Evolutionary conservation across 2,113 vertebrate species (phyloP).

Genomic region (Amia ocellicauda): DNA sequence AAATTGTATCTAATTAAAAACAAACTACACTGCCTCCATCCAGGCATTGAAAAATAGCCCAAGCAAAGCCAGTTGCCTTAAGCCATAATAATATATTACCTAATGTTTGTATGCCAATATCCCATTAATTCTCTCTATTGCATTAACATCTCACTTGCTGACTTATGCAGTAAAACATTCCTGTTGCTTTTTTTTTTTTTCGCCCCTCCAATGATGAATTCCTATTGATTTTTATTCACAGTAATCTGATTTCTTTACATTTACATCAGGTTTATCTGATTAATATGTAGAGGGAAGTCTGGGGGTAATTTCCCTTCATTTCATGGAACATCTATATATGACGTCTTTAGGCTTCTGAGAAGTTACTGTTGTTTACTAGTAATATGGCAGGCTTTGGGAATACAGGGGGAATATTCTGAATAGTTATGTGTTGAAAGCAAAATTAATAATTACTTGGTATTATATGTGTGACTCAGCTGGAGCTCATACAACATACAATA

Average conservation of each 20-base stretch:
- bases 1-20: slow-evolving; percentile 54
- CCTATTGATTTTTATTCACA: slow-evolving; percentile 43
- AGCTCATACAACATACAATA: too few relatives aligned
- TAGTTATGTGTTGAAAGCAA: too few relatives aligned
- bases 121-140: slow-evolving; percentile 59
- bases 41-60: slow-evolving; percentile 52
- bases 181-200: slow-evolving; percentile 15
- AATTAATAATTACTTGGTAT: too few relatives aligned
- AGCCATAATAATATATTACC: slow-evolving; percentile 62
- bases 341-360: background rate
- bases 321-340: background rate
- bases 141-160: slow-evolving; percentile 65
- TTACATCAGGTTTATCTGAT: slow-evolving; percentile 51
- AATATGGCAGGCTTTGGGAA: too few relatives aligned
- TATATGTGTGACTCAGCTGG: too few relatives aligned
- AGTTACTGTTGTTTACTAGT: too few relatives aligned
- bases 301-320: slow-evolving; percentile 4
- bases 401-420: too few relatives aligned
- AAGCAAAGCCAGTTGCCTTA: slow-evolving; percentile 39
- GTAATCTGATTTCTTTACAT: slow-evolving; percentile 38
- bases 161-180: slow-evolving; percentile 52
- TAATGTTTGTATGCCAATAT: slow-evolving; percentile 65
- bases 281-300: slow-evolving; percentile 44
- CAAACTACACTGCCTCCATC: slow-evolving; percentile 43
- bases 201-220: slow-evolving; percentile 45